Evolutionary conservation across 1,140 invertebrate species (phyloP), one percentile per base, ranked within the genome.

Genomic region (Sycophila sp.): DNA sequence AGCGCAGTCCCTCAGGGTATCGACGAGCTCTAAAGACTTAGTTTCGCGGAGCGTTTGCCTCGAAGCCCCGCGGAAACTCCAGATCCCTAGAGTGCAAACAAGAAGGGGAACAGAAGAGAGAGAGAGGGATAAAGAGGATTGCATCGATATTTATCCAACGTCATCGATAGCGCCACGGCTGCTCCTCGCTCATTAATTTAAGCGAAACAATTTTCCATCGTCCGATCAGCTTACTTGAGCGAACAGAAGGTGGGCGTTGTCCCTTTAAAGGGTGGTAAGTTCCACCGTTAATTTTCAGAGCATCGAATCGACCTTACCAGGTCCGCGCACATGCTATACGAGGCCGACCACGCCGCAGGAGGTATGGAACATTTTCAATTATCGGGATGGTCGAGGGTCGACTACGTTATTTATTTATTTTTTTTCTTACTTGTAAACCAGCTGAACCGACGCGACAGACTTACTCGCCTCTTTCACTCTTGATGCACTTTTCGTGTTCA

Each of bases 341-440:
- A 3, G 4, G 45, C 19, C 22, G 26, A n/a, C 15, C n/a, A 26
- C 47, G 19, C n/a, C n/a, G n/a, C n/a, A n/a, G n/a, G n/a, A n/a
- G n/a, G n/a, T n/a, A n/a, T 4, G 22, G n/a, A 26, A 28, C 26
- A 53, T 38, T 63, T 64, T 30, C 45, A 64, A 40, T 64, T 34
- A 28, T n/a, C n/a, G n/a, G n/a, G n/a, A n/a, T n/a, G n/a, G n/a
- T n/a, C n/a, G n/a, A n/a, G n/a, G n/a, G n/a, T n/a, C n/a, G n/a
- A n/a, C n/a, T n/a, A n/a, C n/a, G n/a, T n/a, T n/a, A n/a, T n/a
- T n/a, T n/a, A n/a, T n/a, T n/a, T n/a, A n/a, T n/a, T n/a, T n/a
- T n/a, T n/a, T n/a, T n/a, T n/a, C n/a, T n/a, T n/a, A n/a, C n/a
- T n/a, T n/a, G n/a, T n/a, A n/a, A n/a, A n/a, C n/a, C n/a, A n/a